Evolutionary conservation across 1,140 invertebrate species (phyloP).

Genomic region (Chironomus striatipennis): DNA sequence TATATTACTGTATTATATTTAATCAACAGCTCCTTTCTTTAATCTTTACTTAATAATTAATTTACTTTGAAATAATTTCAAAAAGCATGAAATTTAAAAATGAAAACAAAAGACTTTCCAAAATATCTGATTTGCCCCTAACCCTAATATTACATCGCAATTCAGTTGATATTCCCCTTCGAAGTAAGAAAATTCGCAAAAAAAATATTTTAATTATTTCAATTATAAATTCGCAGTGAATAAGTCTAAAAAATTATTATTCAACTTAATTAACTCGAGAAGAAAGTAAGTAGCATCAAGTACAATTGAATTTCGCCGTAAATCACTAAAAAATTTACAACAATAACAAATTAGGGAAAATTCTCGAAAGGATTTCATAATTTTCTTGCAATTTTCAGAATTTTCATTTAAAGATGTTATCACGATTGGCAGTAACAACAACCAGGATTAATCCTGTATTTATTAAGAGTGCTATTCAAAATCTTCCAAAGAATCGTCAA

Average conservation of each 20-base stretch:
- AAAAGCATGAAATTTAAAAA: too few species aligned
- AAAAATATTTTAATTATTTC: background rate
- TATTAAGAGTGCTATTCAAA: background rate
- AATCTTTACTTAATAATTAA: too few species aligned
- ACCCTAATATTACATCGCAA: too few species aligned
- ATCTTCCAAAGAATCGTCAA: background rate
- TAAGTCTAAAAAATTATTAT: background rate
- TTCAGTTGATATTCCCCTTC: too few species aligned
- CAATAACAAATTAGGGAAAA: background rate
- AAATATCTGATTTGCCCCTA: too few species aligned
- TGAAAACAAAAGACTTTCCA: too few species aligned
- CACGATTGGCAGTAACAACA: background rate
- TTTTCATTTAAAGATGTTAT: background rate
- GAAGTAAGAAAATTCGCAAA: background rate
- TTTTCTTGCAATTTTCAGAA: background rate
- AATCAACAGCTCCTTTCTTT: too few species aligned
- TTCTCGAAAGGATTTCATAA: slow-evolving; percentile 2
- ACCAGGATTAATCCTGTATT: background rate
- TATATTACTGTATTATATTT: too few species aligned
- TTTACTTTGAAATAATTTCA: too few species aligned
- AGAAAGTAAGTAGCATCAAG: background rate
- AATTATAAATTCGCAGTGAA: background rate
- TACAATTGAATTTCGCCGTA: background rate
- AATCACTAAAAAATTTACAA: background rate
- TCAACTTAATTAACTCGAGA: background rate